Evolutionary conservation across 2,797 vertebrate genomes (phyloP).

Genomic region (Buceros bicornis): DNA sequence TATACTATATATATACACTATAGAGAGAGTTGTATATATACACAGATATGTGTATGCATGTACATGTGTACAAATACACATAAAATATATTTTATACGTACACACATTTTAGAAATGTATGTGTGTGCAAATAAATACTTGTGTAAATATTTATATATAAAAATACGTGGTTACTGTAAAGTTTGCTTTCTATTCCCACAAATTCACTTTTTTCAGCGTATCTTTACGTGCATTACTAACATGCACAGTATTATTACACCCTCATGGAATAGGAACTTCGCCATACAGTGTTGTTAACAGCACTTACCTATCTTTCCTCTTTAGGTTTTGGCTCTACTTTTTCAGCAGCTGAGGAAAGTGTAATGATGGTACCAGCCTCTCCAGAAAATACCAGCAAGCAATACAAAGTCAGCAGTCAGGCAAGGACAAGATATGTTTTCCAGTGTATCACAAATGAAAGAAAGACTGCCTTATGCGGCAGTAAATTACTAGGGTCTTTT

Average conservation of each 20-base stretch:
- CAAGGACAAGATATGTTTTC: slow-evolving; percentile 60
- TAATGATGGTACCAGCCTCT: slow-evolving; percentile 84
- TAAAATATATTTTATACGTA: not conserved
- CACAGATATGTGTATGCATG: not conserved
- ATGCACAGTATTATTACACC: not conserved
- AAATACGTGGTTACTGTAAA: not conserved
- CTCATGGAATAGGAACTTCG: not conserved
- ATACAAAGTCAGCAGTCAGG: slow-evolving; percentile 93
- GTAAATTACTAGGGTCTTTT: slow-evolving; percentile 16
- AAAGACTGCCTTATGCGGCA: slow-evolving; percentile 5
- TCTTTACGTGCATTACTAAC: not conserved
- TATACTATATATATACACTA: not conserved
- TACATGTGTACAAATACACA: not conserved
- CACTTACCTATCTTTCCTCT: slow-evolving; percentile 12
- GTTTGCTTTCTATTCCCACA: not conserved
- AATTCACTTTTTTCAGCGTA: not conserved
- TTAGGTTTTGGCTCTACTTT: slow-evolving; percentile 96
- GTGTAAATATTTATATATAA: not conserved
- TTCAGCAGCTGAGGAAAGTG: slow-evolving; percentile 94
- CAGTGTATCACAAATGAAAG: slow-evolving; percentile 12
- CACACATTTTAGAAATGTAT: not conserved
- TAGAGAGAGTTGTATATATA: not conserved
- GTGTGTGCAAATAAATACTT: not conserved
- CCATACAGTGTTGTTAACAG: not conserved
- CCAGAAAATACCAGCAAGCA: slow-evolving; percentile 86